These are phyloP conservation scores for Heloderma charlesbogerti DNA, from an alignment of 2,113 vertebrate genomes.

Conservation along the genomic window DNA sequence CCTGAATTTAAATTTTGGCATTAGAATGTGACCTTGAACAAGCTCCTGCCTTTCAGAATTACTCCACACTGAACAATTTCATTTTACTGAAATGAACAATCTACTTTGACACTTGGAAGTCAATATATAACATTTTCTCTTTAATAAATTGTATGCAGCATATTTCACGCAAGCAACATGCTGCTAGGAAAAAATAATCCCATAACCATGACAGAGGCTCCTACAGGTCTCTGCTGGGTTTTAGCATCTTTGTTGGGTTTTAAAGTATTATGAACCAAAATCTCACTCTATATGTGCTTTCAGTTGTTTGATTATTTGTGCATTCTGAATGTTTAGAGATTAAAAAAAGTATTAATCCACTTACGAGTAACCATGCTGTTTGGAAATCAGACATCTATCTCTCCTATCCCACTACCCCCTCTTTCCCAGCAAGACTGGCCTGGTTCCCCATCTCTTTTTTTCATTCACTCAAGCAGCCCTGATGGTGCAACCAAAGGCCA, in stretches of 20 bases:
- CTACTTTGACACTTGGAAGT: background rate
- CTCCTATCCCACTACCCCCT: background rate
- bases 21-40: background rate
- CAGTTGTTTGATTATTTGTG: background rate
- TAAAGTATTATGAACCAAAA: background rate
- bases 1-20: background rate
- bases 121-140: background rate
- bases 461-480: background rate
- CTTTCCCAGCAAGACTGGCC: background rate
- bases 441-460: background rate
- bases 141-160: background rate
- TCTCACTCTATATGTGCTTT: background rate
- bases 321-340: background rate
- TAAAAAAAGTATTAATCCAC: background rate
- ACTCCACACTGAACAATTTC: background rate
- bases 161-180: background rate
- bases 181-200: background rate
- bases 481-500: background rate
- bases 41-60: background rate
- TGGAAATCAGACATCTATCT: background rate
- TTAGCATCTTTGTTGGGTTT: background rate
- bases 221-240: background rate
- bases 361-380: background rate
- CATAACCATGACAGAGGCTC: background rate
- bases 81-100: background rate